Conservation (phyloP, 92 coral and sea anemone genomes). For the Epizoanthus rinbou region DNA sequence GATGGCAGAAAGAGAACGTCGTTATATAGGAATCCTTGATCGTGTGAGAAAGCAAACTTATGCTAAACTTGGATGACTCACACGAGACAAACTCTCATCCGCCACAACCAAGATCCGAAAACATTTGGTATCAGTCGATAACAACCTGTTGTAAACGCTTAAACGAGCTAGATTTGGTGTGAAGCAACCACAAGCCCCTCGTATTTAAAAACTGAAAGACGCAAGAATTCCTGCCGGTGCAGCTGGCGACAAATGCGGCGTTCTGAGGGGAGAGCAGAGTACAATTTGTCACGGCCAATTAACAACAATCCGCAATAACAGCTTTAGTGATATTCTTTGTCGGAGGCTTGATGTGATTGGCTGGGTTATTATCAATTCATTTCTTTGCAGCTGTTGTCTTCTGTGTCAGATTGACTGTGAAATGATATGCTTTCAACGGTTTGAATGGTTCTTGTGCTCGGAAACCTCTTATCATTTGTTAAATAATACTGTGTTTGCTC, state of each 20-base stretch:
- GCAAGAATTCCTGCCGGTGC: not conserved
- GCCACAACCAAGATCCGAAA: not conserved
- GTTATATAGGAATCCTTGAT: not conserved
- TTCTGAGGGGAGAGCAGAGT: slow-evolving; percentile 27
- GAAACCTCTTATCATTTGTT: not conserved
- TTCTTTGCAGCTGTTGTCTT: slow-evolving; percentile 41
- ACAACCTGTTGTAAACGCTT: not conserved
- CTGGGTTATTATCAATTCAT: slow-evolving; percentile 2
- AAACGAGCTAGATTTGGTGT: not conserved
- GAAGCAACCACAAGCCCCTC: slow-evolving; percentile 1
- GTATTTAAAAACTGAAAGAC: not conserved
- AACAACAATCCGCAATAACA: slow-evolving; percentile 8
- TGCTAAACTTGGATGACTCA: not conserved
- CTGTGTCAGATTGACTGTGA: not conserved
- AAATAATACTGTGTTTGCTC: not conserved
- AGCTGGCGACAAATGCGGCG: slow-evolving; percentile 35
- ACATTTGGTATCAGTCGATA: not conserved
- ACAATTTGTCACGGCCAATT: slow-evolving; percentile 20
- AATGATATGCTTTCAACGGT: slow-evolving; percentile 21
- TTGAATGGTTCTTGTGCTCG: not conserved
- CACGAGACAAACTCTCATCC: not conserved
- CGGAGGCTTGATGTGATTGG: slow-evolving; percentile 39
- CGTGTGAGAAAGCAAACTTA: not conserved
- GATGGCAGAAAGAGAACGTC: slow-evolving; percentile 8
- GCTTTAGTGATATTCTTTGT: slow-evolving; percentile 18